Evolutionary conservation across 2,113 vertebrate genomes (phyloP).

Genomic region (Poecilia latipinna): DNA sequence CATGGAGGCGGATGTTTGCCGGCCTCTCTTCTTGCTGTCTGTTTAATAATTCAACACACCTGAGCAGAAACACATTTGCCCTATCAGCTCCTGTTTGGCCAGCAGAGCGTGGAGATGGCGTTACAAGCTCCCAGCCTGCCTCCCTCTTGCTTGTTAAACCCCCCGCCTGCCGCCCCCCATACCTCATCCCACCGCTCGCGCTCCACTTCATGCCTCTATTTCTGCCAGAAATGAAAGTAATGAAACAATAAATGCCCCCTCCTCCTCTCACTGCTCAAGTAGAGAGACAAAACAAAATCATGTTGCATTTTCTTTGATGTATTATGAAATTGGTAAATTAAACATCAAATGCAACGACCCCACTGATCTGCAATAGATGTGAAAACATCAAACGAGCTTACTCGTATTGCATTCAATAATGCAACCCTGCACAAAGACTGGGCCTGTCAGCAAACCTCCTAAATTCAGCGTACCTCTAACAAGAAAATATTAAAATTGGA

Average conservation of each 20-base stretch:
- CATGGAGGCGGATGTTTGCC: slow-evolving; percentile 55
- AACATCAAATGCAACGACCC: slow-evolving; percentile 10
- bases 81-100: slow-evolving; percentile 75
- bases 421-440: neutral
- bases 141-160: slow-evolving; percentile 30
- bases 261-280: neutral
- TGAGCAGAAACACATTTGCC: slow-evolving; percentile 79
- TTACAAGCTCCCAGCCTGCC: slow-evolving; percentile 63
- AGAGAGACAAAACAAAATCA: slow-evolving; percentile 19
- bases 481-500: slow-evolving; percentile 2
- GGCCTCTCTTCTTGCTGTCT: slow-evolving; percentile 67
- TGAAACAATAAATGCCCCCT: slow-evolving; percentile 16
- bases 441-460: neutral
- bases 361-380: neutral
- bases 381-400: neutral
- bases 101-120: slow-evolving; percentile 68
- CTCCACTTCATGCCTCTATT: slow-evolving; percentile 35
- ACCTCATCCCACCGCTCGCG: slow-evolving; percentile 8
- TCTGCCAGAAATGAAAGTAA: slow-evolving; percentile 31
- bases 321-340: slow-evolving; percentile 13
- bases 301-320: slow-evolving; percentile 13
- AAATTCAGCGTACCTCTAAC: neutral
- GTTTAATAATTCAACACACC: slow-evolving; percentile 80
- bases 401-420: neutral
- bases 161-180: neutral